Percentiles rank a stretch among this genome's conserved stretches.
Conservation (phyloP, 2,113 vertebrate genomes). For the Tretioscincus oriximinensis region DNA sequence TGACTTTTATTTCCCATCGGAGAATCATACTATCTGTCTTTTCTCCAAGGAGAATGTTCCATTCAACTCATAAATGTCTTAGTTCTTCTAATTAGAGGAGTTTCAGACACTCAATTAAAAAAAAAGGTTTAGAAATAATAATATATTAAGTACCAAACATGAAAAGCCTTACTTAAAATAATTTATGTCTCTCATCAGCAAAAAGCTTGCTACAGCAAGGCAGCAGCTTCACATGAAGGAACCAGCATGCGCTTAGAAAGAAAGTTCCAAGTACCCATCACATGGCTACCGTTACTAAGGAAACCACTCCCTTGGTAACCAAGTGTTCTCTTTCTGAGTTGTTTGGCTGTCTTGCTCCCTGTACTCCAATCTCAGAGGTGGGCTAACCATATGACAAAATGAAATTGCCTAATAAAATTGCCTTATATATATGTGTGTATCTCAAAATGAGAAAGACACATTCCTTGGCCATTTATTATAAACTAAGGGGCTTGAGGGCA, state of each 20-base stretch:
- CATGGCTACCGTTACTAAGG: constrained; percentile 8
- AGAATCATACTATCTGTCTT: not conserved
- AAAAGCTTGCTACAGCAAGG: not conserved
- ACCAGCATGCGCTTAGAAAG: fast-evolving
- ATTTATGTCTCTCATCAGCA: not conserved
- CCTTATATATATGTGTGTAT: not conserved
- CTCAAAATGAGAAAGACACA: not conserved
- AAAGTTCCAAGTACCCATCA: not conserved
- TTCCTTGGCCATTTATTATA: not conserved
- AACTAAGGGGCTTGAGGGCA: not conserved
- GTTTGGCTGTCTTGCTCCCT: not conserved
- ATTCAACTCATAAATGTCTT: not conserved
- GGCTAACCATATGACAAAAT: not conserved
- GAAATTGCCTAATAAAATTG: not conserved
- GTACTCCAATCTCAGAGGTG: not conserved
- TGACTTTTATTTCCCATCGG: not conserved
- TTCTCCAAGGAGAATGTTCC: not conserved
- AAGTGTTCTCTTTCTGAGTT: not conserved
- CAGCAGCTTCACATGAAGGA: not conserved
- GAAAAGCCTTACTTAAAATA: not conserved
- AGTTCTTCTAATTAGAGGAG: too few relatives aligned
- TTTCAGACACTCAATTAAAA: not conserved
- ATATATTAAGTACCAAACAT: not conserved
- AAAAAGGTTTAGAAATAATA: fast-evolving
- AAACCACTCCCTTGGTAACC: constrained; percentile 14